Evolutionary conservation across 2,113 vertebrate species (phyloP).

Genomic region (Pelodiscus sinensis): DNA sequence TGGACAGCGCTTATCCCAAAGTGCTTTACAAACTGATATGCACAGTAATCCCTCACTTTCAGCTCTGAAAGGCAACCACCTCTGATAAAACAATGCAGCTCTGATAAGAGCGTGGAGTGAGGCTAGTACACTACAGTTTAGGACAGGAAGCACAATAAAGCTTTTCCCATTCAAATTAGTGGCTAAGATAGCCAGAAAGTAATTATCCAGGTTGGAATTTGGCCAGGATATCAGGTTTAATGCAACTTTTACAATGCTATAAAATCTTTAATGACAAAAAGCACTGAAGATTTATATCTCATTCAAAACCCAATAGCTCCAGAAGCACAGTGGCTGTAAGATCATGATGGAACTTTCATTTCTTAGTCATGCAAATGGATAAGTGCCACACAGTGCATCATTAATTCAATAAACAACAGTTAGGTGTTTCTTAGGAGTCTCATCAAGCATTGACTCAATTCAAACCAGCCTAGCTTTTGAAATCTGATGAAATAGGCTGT

Average conservation of each 20-base stretch:
- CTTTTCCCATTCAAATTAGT: background rate
- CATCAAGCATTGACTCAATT: background rate
- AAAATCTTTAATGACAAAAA: background rate
- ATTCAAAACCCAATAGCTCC: background rate
- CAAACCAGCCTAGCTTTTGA: background rate
- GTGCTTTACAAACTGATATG: background rate
- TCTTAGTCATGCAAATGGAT: background rate
- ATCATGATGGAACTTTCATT: background rate
- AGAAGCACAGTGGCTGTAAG: background rate
- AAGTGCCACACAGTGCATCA: background rate
- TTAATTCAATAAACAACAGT: background rate
- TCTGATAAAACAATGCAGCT: background rate
- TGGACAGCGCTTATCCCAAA: background rate
- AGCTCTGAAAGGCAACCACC: background rate
- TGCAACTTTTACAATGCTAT: background rate
- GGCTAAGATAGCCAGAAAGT: background rate
- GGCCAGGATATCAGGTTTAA: background rate
- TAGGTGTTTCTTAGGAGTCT: background rate
- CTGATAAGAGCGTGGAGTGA: background rate
- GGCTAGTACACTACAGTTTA: background rate
- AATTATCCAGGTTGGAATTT: slow-evolving; percentile 1
- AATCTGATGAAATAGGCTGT: background rate
- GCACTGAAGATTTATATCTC: background rate
- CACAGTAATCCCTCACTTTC: background rate
- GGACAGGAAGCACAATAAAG: slow-evolving; percentile 5